These are phyloP conservation scores for Hyles lineata DNA, from an alignment of 2,888 invertebrate species.

Conservation along the genomic window DNA sequence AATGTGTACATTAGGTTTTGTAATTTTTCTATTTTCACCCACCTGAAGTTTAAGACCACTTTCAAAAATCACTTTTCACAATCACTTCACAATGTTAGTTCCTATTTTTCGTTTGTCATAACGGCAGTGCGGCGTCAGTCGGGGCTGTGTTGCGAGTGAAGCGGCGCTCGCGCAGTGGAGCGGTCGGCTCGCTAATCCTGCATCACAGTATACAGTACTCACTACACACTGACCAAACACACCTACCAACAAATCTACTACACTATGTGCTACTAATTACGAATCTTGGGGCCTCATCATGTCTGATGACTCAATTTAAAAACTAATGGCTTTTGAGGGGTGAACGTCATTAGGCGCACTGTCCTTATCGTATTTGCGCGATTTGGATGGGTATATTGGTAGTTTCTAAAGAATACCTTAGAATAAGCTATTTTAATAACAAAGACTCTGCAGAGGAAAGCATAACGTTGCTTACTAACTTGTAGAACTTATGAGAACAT, in stretches of 20 bases:
- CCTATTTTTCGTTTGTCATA: constrained; percentile 45
- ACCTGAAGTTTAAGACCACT: constrained; percentile 61
- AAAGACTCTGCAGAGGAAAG: too few relatives aligned
- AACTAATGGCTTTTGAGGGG: background rate
- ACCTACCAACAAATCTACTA: constrained; percentile 50
- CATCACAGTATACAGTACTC: constrained; percentile 48
- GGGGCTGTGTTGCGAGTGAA: constrained; percentile 68
- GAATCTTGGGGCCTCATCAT: constrained; percentile 42
- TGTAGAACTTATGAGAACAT: too few relatives aligned
- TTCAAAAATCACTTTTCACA: constrained; percentile 48
- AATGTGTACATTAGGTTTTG: background rate
- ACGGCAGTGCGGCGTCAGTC: constrained; percentile 63
- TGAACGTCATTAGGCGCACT: background rate
- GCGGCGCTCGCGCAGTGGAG: constrained; percentile 69
- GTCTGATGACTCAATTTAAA: constrained; percentile 35
- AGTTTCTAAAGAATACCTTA: too few relatives aligned
- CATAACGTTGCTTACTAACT: too few relatives aligned
- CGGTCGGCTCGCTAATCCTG: constrained; percentile 71
- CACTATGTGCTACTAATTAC: constrained; percentile 48
- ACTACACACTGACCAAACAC: constrained; percentile 53
- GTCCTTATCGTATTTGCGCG: background rate
- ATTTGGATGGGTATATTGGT: background rate
- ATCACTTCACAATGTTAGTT: constrained; percentile 64
- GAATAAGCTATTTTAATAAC: too few relatives aligned
- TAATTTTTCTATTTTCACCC: constrained; percentile 46